These are phyloP conservation scores for Episyrphus balteatus DNA, from an alignment of 1,140 invertebrate species.

Conservation along the genomic window DNA sequence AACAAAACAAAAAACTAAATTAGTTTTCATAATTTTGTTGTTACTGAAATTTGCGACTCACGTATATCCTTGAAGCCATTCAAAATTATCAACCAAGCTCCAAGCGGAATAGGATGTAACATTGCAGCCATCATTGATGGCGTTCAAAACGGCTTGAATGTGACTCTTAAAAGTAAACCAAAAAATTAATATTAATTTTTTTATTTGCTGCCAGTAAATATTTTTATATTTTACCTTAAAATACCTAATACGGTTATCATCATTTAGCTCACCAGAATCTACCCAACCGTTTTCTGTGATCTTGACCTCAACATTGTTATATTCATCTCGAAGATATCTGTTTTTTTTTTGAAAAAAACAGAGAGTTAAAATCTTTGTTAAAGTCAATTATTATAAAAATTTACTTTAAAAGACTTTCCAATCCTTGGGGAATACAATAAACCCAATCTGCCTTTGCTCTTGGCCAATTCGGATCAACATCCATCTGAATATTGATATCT, in stretches of 20 bases:
- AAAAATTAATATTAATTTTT: neutral
- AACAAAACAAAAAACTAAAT: neutral
- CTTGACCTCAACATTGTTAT: too few species aligned
- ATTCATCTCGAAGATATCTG: conserved; percentile 53
- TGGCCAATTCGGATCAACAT: conserved; percentile 37
- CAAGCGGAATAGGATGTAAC: conserved; percentile 55
- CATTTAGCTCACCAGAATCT: conserved; percentile 41
- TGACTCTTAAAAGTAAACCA: conserved; percentile 17
- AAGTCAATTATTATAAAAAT: conserved; percentile 10
- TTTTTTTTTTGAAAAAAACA: conserved; percentile 19
- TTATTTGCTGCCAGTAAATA: neutral
- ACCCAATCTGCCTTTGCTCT: conserved; percentile 34
- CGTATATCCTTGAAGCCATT: conserved; percentile 47
- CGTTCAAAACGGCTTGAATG: too few species aligned
- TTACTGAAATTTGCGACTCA: neutral
- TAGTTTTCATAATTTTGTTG: neutral
- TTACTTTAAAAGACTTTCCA: conserved; percentile 43
- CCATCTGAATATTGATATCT: conserved; percentile 30
- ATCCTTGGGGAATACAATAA: too few species aligned
- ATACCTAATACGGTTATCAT: conserved; percentile 38
- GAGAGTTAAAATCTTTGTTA: neutral
- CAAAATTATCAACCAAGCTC: too few species aligned
- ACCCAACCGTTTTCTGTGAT: conserved; percentile 62
- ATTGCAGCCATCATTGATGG: conserved; percentile 48
- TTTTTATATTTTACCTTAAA: conserved; percentile 12